These are phyloP conservation scores for Neodiprion fabricii DNA, from an alignment of 1,140 invertebrate species.

Conservation along the genomic window DNA sequence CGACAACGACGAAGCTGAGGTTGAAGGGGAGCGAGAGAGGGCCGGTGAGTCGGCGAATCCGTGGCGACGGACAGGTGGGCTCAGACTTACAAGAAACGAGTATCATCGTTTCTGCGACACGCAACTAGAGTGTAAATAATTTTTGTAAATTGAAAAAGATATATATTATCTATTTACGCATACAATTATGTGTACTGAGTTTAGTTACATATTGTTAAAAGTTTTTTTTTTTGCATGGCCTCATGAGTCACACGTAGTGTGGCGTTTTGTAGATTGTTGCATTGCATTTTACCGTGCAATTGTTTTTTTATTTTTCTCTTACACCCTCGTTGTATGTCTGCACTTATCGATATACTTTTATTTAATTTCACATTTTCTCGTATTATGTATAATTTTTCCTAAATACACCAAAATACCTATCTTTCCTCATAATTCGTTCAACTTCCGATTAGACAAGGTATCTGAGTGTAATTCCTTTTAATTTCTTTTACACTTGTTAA, in stretches of 20 bases:
- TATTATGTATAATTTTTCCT: not conserved
- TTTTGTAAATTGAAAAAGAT: conserved; percentile 1
- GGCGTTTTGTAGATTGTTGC: too few species aligned
- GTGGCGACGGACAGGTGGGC: conserved; percentile 66
- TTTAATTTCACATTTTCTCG: not conserved
- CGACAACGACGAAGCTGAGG: conserved; percentile 20
- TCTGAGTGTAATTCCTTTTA: too few species aligned
- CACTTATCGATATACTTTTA: not conserved
- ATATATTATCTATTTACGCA: conserved; percentile 13
- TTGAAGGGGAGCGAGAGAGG: conserved; percentile 30
- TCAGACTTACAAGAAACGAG: conserved; percentile 71
- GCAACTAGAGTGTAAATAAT: conserved; percentile 76
- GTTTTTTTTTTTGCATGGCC: conserved; percentile 38
- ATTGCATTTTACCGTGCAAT: too few species aligned
- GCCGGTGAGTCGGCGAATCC: conserved; percentile 63
- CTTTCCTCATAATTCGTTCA: too few species aligned
- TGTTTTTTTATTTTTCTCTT: too few species aligned
- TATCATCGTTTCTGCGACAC: conserved; percentile 79
- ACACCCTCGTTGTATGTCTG: not conserved
- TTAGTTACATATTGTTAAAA: conserved; percentile 7
- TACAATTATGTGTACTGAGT: not conserved
- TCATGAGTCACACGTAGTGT: not conserved
- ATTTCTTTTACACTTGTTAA: too few species aligned
- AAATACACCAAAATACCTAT: too few species aligned
- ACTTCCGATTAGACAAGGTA: too few species aligned